These are phyloP conservation scores for Halichoeres trimaculatus DNA, from an alignment of 2,113 vertebrate genomes.

Conservation along the genomic window DNA sequence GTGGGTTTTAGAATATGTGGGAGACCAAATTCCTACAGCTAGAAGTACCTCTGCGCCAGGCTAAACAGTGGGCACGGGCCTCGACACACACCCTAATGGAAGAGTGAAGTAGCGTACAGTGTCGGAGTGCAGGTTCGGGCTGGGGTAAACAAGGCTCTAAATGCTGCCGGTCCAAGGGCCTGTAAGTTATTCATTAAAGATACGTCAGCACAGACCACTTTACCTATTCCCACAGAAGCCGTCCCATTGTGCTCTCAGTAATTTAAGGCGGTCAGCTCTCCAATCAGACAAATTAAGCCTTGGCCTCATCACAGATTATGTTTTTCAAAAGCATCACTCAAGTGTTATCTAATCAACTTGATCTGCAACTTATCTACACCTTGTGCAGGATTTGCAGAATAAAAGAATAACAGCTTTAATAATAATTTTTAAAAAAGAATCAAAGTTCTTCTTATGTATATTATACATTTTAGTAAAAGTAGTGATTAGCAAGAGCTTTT, in stretches of 20 bases:
- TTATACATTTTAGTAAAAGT: constrained; percentile 2
- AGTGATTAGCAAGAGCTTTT: neutral
- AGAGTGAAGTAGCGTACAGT: constrained; percentile 71
- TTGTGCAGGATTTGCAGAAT: constrained; percentile 16
- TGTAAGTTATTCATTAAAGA: constrained; percentile 78
- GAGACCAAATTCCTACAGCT: constrained; percentile 72
- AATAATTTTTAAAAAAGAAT: neutral
- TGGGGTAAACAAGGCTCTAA: constrained; percentile 74
- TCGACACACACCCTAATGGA: constrained; percentile 81
- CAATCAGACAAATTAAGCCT: constrained; percentile 46
- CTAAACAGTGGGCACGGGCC: constrained; percentile 81
- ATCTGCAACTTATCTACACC: constrained; percentile 32
- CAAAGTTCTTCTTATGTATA: neutral
- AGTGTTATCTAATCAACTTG: constrained; percentile 31
- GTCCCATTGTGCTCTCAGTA: constrained; percentile 36
- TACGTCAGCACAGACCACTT: constrained; percentile 48
- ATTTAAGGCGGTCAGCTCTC: constrained; percentile 38
- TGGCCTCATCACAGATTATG: constrained; percentile 34
- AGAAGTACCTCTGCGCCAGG: constrained; percentile 78
- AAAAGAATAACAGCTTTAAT: constrained; percentile 21
- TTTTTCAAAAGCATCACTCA: constrained; percentile 45
- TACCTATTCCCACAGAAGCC: constrained; percentile 47
- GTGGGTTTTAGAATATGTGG: constrained; percentile 77
- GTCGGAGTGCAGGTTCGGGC: constrained; percentile 63
- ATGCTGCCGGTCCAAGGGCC: constrained; percentile 50